Evolutionary conservation across 2,797 vertebrate species (phyloP).

Genomic region (Pelodytes ibericus): DNA sequence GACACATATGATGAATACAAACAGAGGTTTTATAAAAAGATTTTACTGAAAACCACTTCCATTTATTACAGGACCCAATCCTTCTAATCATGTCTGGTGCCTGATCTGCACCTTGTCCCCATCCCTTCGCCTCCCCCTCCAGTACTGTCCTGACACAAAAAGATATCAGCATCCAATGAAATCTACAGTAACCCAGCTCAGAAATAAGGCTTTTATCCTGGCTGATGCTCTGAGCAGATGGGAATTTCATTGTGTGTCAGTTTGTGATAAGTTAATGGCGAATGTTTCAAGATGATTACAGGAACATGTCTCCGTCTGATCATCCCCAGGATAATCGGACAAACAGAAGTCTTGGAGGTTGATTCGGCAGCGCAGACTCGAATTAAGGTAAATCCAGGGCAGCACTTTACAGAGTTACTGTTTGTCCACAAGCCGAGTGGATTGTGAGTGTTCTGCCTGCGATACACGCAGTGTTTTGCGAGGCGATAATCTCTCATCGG

Average conservation of each 20-base stretch:
- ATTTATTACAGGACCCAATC: too few relatives aligned
- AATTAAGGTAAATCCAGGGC: constrained; percentile 24
- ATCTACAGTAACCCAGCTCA: neutral
- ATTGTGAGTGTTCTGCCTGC: neutral
- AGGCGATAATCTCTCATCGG: too few relatives aligned
- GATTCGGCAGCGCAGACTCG: neutral
- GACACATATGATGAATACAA: too few relatives aligned
- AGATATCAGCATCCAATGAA: neutral
- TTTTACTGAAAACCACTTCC: too few relatives aligned
- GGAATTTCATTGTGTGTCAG: constrained; percentile 52
- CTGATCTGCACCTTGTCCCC: neutral
- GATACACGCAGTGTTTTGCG: too few relatives aligned
- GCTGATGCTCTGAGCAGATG: constrained; percentile 35
- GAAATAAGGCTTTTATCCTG: constrained; percentile 42
- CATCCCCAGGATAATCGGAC: constrained; percentile 21
- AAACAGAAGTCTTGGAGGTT: neutral
- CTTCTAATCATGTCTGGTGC: too few relatives aligned
- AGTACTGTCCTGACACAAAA: neutral
- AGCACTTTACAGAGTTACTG: neutral
- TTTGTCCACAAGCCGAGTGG: neutral
- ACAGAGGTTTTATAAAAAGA: too few relatives aligned
- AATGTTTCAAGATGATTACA: constrained; percentile 41
- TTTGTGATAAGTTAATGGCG: constrained; percentile 54
- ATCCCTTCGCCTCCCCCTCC: neutral
- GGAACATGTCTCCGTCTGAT: constrained; percentile 40